Evolutionary conservation across 37 sponge, comb jelly and placozoan species (phyloP), one percentile per base, ranked within the genome.

Genomic region (Crambe crambe): DNA sequence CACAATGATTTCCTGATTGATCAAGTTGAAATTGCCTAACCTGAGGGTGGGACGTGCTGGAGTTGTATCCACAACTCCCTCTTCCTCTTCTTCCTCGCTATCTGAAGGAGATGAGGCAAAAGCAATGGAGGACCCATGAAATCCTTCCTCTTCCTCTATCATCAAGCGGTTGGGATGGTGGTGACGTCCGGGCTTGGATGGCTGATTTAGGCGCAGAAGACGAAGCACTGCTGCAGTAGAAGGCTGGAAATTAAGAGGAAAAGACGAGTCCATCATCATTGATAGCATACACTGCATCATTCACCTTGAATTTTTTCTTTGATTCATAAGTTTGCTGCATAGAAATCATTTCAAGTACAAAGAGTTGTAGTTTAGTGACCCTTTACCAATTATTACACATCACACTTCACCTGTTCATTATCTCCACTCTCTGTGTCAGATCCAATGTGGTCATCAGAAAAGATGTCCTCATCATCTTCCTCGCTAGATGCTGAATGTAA

Each of bases 351-450:
- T 4, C 81, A n/a, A 62, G 31, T 62, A 62, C 63, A 62, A 62
- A 30, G 39, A 36, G 56, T 54, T 12, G n/a, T 63, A 23, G 17
- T 18, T 54, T 18, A 54, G 18, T 54, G 12, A 20, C 18, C 56
- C 12, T 20, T 54, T 54, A 20, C 56, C 56, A 54, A 54, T 12
- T n/a, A n/a, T n/a, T n/a, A n/a, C n/a, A n/a, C n/a, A n/a, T n/a
- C n/a, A n/a, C n/a, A n/a, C n/a, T n/a, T n/a, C n/a, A 74, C 83
- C n/a, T 73, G 83, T 44, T 82, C 79, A 41, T 77, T 73, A 41
- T 81, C 82, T 59, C 87, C 81, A 81, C 87, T 87, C 70, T 88
- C 88, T 54, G 83, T 58, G 63, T 88, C 88, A 27, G 88, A 88
- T 2, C 72, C 88, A 29, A 42, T 58, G 15, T 81, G 66, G 21